These are phyloP conservation scores for Diarsia rubi DNA, from an alignment of 2,888 invertebrate genomes.

Conservation along the genomic window DNA sequence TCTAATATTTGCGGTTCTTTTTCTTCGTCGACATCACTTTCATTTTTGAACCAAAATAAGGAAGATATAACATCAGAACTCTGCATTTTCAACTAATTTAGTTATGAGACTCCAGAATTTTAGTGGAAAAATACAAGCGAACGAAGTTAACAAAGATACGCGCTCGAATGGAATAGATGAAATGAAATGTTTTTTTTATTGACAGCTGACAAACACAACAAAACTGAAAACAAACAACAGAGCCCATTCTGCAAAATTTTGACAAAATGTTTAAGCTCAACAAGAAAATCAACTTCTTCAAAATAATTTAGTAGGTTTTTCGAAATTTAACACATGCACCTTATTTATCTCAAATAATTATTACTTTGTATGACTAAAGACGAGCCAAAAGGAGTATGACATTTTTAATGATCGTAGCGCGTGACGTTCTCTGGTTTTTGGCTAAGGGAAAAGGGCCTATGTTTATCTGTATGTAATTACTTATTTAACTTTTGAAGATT, in stretches of 20 bases:
- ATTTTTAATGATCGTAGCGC: too few relatives aligned
- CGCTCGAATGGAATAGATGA: constrained; percentile 50
- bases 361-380: too few relatives aligned
- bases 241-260: constrained; percentile 39
- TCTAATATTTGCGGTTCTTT: constrained; percentile 90
- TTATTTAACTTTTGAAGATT: too few relatives aligned
- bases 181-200: constrained; percentile 55
- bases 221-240: constrained; percentile 35
- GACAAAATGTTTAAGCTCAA: accelerated
- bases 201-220: constrained; percentile 60
- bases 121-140: constrained; percentile 27
- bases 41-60: constrained; percentile 84
- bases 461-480: too few relatives aligned
- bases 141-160: constrained; percentile 37
- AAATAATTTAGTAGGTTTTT: neutral
- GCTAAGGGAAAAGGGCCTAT: too few relatives aligned
- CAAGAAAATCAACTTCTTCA: neutral
- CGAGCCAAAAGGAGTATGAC: too few relatives aligned
- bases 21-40: constrained; percentile 76
- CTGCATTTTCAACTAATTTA: constrained; percentile 78
- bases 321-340: too few relatives aligned
- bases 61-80: constrained; percentile 87
- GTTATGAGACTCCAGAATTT: constrained; percentile 18
- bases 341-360: too few relatives aligned
- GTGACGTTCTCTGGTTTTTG: too few relatives aligned